phyloP scores from a whole-genome alignment of 2,797 vertebrate genomes.

The Myioborus melanocephalus region DNA sequence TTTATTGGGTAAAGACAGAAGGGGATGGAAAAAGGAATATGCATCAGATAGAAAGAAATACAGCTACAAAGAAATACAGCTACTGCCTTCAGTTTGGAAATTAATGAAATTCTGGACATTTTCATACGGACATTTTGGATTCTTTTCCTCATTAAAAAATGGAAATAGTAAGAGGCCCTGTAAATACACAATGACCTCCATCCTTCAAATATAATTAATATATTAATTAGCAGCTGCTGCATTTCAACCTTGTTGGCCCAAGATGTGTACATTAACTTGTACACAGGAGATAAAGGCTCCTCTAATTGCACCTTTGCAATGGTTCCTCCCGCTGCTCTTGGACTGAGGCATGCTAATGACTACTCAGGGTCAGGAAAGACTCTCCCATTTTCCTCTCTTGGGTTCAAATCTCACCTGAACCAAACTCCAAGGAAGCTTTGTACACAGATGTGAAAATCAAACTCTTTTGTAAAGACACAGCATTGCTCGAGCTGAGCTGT shows the following conservation, averaged over 20 bases:
- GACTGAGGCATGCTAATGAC: fast-evolving
- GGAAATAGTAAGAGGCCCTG: not conserved
- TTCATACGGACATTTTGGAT: not conserved
- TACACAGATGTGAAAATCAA: not conserved
- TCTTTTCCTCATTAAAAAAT: not conserved
- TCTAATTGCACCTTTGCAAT: not conserved
- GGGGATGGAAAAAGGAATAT: not conserved
- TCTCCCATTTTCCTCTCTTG: not conserved
- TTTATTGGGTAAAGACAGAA: not conserved
- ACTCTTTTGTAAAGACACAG: not conserved
- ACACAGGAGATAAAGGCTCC: not conserved
- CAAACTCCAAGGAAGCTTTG: not conserved
- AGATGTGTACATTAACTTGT: not conserved
- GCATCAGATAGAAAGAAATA: not conserved
- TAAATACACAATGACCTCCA: not conserved
- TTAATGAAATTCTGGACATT: not conserved
- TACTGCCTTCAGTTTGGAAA: not conserved
- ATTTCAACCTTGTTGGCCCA: not conserved
- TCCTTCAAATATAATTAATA: not conserved
- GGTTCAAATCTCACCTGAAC: not conserved
- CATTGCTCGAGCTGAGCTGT: not conserved
- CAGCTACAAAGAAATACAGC: not conserved
- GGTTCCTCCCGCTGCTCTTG: not conserved
- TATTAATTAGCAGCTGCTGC: not conserved
- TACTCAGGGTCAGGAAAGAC: not conserved